phyloP scores from a whole-genome alignment of 2,113 vertebrate genomes.

The Neodon shergylaensis region DNA sequence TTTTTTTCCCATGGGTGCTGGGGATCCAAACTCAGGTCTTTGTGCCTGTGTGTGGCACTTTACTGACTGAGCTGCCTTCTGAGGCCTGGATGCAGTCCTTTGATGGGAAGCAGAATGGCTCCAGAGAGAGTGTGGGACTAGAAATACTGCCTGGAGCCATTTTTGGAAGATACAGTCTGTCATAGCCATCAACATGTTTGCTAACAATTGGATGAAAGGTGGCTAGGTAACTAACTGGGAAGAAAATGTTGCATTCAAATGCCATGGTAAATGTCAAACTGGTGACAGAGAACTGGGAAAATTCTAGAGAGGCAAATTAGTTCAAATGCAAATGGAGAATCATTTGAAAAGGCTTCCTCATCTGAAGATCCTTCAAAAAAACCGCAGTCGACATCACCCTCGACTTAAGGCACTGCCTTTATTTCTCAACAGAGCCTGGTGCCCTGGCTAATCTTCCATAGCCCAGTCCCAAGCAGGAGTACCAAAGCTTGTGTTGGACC shows the following conservation, averaged over 20 bases:
- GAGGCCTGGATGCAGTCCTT: neutral
- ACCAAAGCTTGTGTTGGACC: neutral
- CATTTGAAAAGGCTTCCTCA: constrained; percentile 1
- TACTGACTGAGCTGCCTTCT: no score
- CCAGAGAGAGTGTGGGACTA: neutral
- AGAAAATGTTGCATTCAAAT: constrained; percentile 39
- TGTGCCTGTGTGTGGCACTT: neutral
- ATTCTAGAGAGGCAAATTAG: constrained; percentile 36
- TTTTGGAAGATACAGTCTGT: neutral
- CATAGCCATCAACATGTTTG: neutral
- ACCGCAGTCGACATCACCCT: neutral
- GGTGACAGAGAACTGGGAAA: constrained; percentile 35
- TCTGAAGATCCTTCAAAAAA: neutral
- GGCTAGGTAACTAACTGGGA: neutral
- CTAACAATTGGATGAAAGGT: neutral
- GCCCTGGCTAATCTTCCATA: neutral
- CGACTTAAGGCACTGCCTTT: neutral
- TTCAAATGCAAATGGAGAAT: constrained; percentile 9
- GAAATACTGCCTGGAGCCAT: neutral
- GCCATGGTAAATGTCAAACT: constrained; percentile 3
- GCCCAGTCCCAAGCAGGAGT: neutral
- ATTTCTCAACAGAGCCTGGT: neutral
- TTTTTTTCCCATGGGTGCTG: neutral
- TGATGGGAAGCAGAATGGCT: neutral
- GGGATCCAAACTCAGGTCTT: neutral